phyloP scores from a whole-genome alignment of 2,888 invertebrate genomes.

The Sycophila texana region DNA sequence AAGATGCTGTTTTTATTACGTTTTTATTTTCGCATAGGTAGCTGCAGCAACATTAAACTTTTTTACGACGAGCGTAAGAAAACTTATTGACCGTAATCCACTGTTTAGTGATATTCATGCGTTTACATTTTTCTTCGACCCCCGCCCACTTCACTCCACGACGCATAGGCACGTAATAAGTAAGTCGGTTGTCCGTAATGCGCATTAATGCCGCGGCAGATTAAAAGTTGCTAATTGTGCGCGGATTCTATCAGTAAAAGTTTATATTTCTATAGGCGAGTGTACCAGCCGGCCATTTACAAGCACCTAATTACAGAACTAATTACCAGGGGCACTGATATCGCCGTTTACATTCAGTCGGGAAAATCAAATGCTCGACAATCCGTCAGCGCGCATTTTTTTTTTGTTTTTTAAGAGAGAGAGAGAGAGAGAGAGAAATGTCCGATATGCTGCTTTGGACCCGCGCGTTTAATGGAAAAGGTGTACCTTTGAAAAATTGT shows the following conservation, averaged over 20 bases:
- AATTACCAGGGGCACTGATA: neutral
- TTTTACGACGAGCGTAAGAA: conserved; percentile 52
- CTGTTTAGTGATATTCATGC: conserved; percentile 39
- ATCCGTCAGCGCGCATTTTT: neutral
- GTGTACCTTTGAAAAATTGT: conserved; percentile 42
- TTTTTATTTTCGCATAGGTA: conserved; percentile 38
- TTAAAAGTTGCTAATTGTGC: conserved; percentile 39
- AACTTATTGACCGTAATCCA: conserved; percentile 52
- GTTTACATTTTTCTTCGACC: conserved; percentile 31
- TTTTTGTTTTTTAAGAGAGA: neutral
- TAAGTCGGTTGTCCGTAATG: conserved; percentile 31
- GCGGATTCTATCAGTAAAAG: conserved; percentile 24
- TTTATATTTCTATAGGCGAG: conserved; percentile 29
- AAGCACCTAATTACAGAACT: conserved; percentile 17
- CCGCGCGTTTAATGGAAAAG: conserved; percentile 35
- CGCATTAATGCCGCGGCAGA: conserved; percentile 24
- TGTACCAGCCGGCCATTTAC: conserved; percentile 13
- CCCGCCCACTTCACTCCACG: conserved; percentile 5
- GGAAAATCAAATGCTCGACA: neutral
- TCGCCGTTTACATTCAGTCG: neutral
- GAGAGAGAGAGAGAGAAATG: neutral
- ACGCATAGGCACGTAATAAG: conserved; percentile 23
- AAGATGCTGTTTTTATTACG: conserved; percentile 34
- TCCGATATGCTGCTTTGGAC: conserved; percentile 18
- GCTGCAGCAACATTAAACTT: conserved; percentile 48